Conservation (phyloP, 1,140 invertebrate genomes). For the Limonius californicus region DNA sequence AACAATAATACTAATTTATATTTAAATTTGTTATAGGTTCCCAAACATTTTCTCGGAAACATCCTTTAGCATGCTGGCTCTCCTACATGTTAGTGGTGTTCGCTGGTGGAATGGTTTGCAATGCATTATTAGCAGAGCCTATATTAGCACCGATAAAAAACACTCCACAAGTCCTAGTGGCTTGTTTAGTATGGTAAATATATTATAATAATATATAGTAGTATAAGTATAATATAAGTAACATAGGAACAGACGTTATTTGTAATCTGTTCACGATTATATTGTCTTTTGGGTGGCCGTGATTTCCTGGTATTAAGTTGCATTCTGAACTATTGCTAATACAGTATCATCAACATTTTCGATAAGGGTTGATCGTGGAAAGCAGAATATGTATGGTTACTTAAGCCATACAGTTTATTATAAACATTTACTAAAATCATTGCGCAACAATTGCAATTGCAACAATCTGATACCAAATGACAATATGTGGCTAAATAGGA, state of each 20-base stretch:
- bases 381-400: too few relatives aligned
- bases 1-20: too few relatives aligned
- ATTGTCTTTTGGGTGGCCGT: too few relatives aligned
- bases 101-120: constrained; percentile 91
- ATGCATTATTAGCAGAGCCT: constrained; percentile 92
- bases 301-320: too few relatives aligned
- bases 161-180: constrained; percentile 85
- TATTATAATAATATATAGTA: not conserved
- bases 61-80: constrained; percentile 96
- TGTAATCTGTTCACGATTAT: constrained; percentile 10
- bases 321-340: too few relatives aligned
- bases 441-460: too few relatives aligned
- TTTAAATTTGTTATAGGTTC: constrained; percentile 68
- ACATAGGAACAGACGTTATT: not conserved
- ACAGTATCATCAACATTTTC: too few relatives aligned
- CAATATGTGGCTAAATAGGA: too few relatives aligned
- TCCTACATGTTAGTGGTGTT: constrained; percentile 98
- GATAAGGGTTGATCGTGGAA: too few relatives aligned
- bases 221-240: not conserved
- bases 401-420: too few relatives aligned
- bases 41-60: constrained; percentile 90
- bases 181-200: constrained; percentile 84
- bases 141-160: constrained; percentile 92
- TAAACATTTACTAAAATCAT: too few relatives aligned
- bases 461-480: too few relatives aligned